These are phyloP conservation scores for Drosophila tripunctata DNA, from an alignment of 2,888 invertebrate genomes.

Conservation along the genomic window DNA sequence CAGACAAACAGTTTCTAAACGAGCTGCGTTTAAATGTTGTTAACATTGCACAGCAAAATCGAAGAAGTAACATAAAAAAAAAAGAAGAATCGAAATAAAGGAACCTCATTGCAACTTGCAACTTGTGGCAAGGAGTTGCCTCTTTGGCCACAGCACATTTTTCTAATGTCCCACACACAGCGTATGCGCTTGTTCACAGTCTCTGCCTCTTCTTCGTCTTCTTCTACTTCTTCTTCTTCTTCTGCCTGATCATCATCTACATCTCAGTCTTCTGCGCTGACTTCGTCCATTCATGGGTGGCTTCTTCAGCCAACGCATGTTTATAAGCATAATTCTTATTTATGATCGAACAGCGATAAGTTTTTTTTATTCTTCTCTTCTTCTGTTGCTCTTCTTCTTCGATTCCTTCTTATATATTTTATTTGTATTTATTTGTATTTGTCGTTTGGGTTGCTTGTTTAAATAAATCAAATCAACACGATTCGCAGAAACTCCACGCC, in stretches of 20 bases:
- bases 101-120: conserved; percentile 12
- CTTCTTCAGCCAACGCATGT: conserved; percentile 61
- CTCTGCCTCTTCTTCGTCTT: background rate
- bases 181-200: conserved; percentile 29
- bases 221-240: background rate
- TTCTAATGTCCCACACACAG: conserved; percentile 80
- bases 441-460: conserved; percentile 39
- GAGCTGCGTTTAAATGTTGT: conserved; percentile 78
- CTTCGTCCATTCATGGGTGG: conserved; percentile 50
- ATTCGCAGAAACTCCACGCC: conserved; percentile 70
- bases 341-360: conserved; percentile 78
- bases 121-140: conserved; percentile 26
- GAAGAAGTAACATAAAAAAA: background rate
- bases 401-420: background rate
- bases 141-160: conserved; percentile 37
- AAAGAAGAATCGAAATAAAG: background rate
- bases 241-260: background rate
- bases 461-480: conserved; percentile 81
- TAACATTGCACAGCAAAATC: conserved; percentile 53
- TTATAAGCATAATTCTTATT: conserved; percentile 77
- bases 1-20: conserved; percentile 71
- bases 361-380: conserved; percentile 14
- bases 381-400: background rate
- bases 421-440: too few relatives aligned
- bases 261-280: background rate